Conservation (phyloP, 2,113 vertebrate species). For the Ptilonorhynchus violaceus region DNA sequence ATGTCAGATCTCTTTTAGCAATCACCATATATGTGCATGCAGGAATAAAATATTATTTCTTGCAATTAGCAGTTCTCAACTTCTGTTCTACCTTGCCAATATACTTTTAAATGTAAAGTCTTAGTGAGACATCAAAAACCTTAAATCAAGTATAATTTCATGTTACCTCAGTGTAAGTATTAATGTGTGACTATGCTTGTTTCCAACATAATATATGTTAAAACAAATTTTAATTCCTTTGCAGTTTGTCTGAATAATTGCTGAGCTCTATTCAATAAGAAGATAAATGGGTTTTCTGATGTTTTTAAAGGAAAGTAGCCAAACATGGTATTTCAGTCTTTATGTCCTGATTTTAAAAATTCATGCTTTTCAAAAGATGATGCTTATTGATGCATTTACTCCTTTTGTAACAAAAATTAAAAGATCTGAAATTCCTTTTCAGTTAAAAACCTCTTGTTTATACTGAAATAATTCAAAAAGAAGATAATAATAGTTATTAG, state of each 20-base stretch:
- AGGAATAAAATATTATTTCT: slow-evolving; percentile 6
- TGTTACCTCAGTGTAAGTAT: background rate
- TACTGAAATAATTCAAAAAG: background rate
- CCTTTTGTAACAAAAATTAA: background rate
- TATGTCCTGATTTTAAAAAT: background rate
- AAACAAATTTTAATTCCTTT: background rate
- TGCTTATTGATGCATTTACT: background rate
- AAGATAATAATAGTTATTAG: background rate
- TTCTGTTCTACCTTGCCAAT: background rate
- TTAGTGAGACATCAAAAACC: background rate
- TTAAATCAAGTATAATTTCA: background rate
- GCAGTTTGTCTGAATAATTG: background rate
- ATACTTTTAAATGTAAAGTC: background rate
- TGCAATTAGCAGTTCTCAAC: slow-evolving; percentile 6
- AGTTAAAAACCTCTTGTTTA: background rate
- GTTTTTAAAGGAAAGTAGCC: background rate
- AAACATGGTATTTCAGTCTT: background rate
- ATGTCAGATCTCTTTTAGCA: background rate
- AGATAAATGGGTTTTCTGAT: background rate
- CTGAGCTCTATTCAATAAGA: background rate
- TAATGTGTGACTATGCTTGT: background rate
- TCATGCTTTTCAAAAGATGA: background rate
- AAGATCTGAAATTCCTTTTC: background rate
- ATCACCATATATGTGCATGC: background rate
- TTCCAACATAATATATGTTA: background rate